These are phyloP conservation scores for Anomalospiza imberbis DNA, from an alignment of 2,797 vertebrate genomes.

Conservation along the genomic window DNA sequence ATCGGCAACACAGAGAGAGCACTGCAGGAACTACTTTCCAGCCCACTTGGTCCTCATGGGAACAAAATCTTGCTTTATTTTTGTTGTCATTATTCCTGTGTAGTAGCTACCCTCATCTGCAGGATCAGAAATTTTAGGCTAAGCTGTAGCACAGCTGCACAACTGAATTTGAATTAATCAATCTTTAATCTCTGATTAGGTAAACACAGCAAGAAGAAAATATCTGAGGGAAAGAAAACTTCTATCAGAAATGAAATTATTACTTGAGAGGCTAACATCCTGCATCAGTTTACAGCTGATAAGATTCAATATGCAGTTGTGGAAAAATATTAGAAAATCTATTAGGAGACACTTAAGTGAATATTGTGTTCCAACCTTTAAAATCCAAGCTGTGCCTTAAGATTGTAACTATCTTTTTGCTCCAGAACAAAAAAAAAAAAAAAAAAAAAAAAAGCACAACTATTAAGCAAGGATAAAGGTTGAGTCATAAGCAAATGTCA, in stretches of 20 bases:
- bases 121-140: background rate
- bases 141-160: background rate
- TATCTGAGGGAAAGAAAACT: slow-evolving; percentile 13
- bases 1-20: background rate
- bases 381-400: slow-evolving; percentile 63
- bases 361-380: slow-evolving; percentile 71
- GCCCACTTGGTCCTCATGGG: background rate
- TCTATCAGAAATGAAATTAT: slow-evolving; percentile 14
- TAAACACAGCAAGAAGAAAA: background rate
- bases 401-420: slow-evolving; percentile 69
- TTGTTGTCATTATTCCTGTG: background rate
- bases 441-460: slow-evolving; percentile 49
- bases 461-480: slow-evolving; percentile 81
- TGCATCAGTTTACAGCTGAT: slow-evolving; percentile 36
- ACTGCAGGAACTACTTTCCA: background rate
- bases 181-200: background rate
- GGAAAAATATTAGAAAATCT: slow-evolving; percentile 49
- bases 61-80: background rate
- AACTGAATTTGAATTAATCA: background rate
- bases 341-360: slow-evolving; percentile 48
- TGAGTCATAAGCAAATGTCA: slow-evolving; percentile 81
- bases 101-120: background rate
- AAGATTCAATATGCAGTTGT: background rate
- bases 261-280: slow-evolving; percentile 29
- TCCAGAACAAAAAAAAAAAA: slow-evolving; percentile 32